Evolutionary conservation across 2,113 vertebrate species (phyloP).

Genomic region (Panurus biarmicus): DNA sequence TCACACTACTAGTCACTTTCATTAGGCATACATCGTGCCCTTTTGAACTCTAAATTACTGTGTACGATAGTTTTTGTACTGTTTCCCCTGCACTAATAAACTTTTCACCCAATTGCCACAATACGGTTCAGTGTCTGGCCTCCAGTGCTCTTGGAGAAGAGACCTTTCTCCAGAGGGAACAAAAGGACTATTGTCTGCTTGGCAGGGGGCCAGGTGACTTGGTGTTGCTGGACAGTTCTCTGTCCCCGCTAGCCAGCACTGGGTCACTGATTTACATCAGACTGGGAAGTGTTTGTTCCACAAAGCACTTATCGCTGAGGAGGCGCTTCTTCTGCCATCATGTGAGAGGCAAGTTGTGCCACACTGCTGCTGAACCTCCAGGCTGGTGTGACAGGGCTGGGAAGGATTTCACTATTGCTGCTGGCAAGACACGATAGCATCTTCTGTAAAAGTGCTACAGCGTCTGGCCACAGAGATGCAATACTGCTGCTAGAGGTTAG

Average conservation of each 20-base stretch:
- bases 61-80: background rate
- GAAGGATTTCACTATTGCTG: background rate
- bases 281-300: background rate
- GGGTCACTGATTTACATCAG: background rate
- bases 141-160: background rate
- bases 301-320: rapidly evolving
- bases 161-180: background rate
- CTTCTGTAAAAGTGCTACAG: background rate
- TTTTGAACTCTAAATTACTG: background rate
- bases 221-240: background rate
- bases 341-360: background rate
- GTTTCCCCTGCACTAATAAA: background rate
- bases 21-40: background rate
- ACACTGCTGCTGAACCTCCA: background rate
- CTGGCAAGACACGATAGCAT: background rate
- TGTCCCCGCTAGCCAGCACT: background rate
- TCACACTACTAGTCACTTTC: background rate
- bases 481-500: background rate
- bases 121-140: background rate
- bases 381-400: rapidly evolving
- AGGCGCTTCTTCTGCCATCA: rapidly evolving
- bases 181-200: background rate
- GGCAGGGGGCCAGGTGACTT: background rate
- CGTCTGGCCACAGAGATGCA: background rate
- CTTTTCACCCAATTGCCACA: constrained; percentile 6